Base-by-base conservation (phyloP, 2,113 vertebrate genomes). In the Cyrtonyx montezumae region DNA sequence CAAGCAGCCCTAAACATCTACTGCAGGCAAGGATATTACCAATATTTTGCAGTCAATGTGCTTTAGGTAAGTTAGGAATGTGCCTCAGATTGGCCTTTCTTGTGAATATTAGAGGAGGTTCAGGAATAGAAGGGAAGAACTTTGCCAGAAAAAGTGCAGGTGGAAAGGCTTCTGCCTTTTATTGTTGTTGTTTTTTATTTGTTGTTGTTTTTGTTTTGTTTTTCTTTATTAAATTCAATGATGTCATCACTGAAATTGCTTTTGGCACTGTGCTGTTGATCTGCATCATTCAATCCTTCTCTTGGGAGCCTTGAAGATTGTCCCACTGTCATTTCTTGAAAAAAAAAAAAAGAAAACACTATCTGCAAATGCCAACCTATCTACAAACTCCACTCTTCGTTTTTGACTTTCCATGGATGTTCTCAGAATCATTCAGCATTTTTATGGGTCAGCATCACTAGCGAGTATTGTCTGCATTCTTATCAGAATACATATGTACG, bases 21-120 rank as follows among this genome's bases (percentile, higher is more conserved):
- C 9, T 23, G 4, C 37, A 18, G 17, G 8, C 17, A 58, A 2
- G 4, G 73, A 67, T n/a, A 68, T 68, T 55, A 17, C 32, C 25
- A 12, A 34, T 7, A 6, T 0, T 2, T 42, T 69, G 20, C 71
- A 73, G 21, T 10, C 40, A 69, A 10, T 1, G 7, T 16, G 43
- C 18, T 62, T 45, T 21, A 43, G 17, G 22, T 56, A 43, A 68
- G 8, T 62, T 0, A 30, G 16, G n/a, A 82, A 34, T 20, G 26
- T 40, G 19, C 13, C 22, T 87, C 79, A 6, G 21, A 79, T 61
- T 62, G 32, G 3, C 3, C 19, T 6, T 69, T 82, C 36, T 75
- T 66, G 42, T 9, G 55, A 34, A 30, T 45, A 5, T 45, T 84
- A 62, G 32, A 32, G 8, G 19, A 83, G 55, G 28, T 6, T 70